Conservation (phyloP, 2,888 invertebrate genomes). For the Athetis lepigone region DNA sequence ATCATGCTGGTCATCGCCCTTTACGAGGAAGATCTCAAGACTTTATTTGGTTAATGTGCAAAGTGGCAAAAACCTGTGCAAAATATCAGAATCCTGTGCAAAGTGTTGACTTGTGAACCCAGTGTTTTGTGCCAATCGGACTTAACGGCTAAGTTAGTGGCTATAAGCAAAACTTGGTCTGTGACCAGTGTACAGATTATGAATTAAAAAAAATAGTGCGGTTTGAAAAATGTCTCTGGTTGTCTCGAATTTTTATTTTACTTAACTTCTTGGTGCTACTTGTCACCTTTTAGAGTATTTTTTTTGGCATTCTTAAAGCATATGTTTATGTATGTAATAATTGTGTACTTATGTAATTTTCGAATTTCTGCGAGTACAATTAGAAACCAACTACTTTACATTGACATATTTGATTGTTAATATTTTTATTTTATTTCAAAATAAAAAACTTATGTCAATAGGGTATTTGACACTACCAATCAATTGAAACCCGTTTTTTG, state of each 20-base stretch:
- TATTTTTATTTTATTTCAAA: conserved; percentile 1
- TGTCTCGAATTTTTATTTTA: conserved; percentile 40
- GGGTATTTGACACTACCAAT: no score
- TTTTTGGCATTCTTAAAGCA: conserved; percentile 29
- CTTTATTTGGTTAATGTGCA: conserved; percentile 89
- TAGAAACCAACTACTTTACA: background rate
- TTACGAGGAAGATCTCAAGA: conserved; percentile 96
- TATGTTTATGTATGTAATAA: no score
- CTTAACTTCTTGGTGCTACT: conserved; percentile 48
- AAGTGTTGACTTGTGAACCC: conserved; percentile 21
- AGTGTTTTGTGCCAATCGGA: conserved; percentile 61
- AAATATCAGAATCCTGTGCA: conserved; percentile 2
- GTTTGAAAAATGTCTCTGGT: conserved; percentile 26
- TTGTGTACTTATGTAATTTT: conserved; percentile 23
- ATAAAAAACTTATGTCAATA: no score
- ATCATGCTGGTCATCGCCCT: conserved; percentile 97
- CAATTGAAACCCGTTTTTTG: no score
- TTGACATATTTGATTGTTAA: background rate
- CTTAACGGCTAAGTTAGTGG: conserved; percentile 44
- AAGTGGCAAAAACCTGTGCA: conserved; percentile 26
- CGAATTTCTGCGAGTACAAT: conserved; percentile 23
- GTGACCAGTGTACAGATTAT: conserved; percentile 46
- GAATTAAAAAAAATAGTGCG: conserved; percentile 19
- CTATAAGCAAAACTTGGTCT: conserved; percentile 50
- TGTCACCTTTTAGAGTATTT: conserved; percentile 23